These are phyloP conservation scores for Camelus bactrianus DNA, from an alignment of 2,113 vertebrate species.

Conservation along the genomic window DNA sequence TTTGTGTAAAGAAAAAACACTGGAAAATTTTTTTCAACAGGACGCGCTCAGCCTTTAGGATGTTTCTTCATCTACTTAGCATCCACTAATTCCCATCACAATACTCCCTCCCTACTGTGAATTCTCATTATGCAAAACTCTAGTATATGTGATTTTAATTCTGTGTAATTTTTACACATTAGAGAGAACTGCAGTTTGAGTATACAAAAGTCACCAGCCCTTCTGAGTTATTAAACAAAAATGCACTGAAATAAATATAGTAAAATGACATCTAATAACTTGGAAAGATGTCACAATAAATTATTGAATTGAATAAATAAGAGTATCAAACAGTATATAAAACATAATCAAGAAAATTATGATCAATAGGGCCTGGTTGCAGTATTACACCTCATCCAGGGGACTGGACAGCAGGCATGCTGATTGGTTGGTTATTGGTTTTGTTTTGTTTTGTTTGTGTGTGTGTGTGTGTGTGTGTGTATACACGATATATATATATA, in stretches of 20 bases:
- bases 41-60: not conserved
- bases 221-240: conserved; percentile 44
- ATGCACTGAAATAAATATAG: not conserved
- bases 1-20: not conserved
- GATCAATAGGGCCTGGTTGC: not conserved
- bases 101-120: not conserved
- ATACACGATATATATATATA: too few species aligned
- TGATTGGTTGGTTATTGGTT: too few species aligned
- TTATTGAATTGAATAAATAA: not conserved
- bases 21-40: not conserved
- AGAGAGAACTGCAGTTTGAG: not conserved
- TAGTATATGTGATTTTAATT: conserved; percentile 68
- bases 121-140: conserved; percentile 39
- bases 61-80: conserved; percentile 16
- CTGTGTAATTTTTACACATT: conserved; percentile 61
- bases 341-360: not conserved
- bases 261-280: not conserved
- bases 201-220: not conserved
- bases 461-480: too few species aligned
- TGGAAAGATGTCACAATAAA: not conserved
- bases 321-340: not conserved
- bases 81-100: conserved; percentile 47
- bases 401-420: not conserved
- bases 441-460: too few species aligned
- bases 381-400: not conserved